A percentile compares a stretch with the other conserved stretches of the same genome.
Conservation (phyloP, 1,140 invertebrate genomes). For the Pissodes strobi region DNA sequence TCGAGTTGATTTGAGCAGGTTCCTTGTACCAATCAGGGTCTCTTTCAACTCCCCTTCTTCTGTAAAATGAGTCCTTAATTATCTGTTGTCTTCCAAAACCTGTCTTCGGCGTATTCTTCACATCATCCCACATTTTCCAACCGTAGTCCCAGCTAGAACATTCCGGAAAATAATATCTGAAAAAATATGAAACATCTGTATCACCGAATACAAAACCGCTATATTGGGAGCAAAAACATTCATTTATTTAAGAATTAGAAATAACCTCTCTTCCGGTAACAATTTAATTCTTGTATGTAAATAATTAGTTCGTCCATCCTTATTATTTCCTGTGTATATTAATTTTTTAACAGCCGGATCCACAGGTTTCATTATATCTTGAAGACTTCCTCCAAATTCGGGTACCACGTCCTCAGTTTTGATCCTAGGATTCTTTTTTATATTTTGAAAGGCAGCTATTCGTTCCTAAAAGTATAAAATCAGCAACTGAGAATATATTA, state of each 20-base stretch:
- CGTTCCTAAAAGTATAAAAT: slow-evolving; percentile 12
- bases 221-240: slow-evolving; percentile 26
- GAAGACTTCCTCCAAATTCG: slow-evolving; percentile 3
- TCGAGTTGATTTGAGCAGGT: slow-evolving; percentile 46
- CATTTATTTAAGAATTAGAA: no score
- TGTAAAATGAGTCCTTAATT: slow-evolving; percentile 52
- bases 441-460: slow-evolving; percentile 38
- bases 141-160: slow-evolving; percentile 49
- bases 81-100: slow-evolving; percentile 49
- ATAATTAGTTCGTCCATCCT: slow-evolving; percentile 45
- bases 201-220: no score
- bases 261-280: slow-evolving; percentile 48
- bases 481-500: no score
- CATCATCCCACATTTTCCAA: slow-evolving; percentile 51
- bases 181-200: background rate
- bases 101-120: slow-evolving; percentile 35
- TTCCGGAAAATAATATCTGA: slow-evolving; percentile 51
- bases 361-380: slow-evolving; percentile 47
- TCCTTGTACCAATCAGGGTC: slow-evolving; percentile 53
- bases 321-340: slow-evolving; percentile 42
- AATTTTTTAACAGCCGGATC: slow-evolving; percentile 43
- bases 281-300: slow-evolving; percentile 42
- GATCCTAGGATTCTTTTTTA: slow-evolving; percentile 24
- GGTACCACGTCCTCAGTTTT: slow-evolving; percentile 25
- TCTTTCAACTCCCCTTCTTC: slow-evolving; percentile 46